Evolutionary conservation across 35 echinoderm and acorn worm genomes (phyloP).

Genomic region (Ptychodera flava): DNA sequence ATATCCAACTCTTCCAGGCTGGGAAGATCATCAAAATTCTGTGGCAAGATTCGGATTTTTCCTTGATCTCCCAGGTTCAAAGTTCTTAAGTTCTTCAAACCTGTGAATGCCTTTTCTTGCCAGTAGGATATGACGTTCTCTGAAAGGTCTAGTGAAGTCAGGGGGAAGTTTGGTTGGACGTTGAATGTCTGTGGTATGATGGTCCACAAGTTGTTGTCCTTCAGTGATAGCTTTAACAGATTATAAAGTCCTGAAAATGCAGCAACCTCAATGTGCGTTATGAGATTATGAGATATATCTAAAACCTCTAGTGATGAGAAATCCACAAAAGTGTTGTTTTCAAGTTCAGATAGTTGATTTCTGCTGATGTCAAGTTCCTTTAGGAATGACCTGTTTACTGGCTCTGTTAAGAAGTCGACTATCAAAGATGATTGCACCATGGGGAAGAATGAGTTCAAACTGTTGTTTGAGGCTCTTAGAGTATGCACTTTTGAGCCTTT

Average conservation of each 20-base stretch:
- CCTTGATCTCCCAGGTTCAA: not conserved
- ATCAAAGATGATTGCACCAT: too few relatives aligned
- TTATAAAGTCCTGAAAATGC: not conserved
- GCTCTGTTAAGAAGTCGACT: not conserved
- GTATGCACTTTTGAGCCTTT: too few relatives aligned
- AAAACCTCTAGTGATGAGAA: not conserved
- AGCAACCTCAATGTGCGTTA: not conserved
- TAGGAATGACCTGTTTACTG: not conserved
- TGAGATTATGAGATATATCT: not conserved
- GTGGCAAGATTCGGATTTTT: not conserved
- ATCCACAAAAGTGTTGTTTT: not conserved
- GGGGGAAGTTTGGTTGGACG: not conserved
- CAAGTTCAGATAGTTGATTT: not conserved
- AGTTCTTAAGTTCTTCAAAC: not conserved
- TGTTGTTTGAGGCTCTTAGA: too few relatives aligned
- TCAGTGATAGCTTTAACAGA: not conserved
- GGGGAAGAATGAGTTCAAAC: too few relatives aligned
- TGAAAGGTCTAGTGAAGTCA: not conserved
- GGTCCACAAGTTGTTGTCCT: not conserved
- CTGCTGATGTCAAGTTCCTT: not conserved
- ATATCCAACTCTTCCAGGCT: not conserved
- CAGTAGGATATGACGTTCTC: not conserved
- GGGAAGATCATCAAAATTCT: not conserved
- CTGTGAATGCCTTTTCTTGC: not conserved
- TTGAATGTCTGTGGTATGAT: not conserved